phyloP scores from a whole-genome alignment of 2,113 vertebrate species.

The Empidonax traillii region DNA sequence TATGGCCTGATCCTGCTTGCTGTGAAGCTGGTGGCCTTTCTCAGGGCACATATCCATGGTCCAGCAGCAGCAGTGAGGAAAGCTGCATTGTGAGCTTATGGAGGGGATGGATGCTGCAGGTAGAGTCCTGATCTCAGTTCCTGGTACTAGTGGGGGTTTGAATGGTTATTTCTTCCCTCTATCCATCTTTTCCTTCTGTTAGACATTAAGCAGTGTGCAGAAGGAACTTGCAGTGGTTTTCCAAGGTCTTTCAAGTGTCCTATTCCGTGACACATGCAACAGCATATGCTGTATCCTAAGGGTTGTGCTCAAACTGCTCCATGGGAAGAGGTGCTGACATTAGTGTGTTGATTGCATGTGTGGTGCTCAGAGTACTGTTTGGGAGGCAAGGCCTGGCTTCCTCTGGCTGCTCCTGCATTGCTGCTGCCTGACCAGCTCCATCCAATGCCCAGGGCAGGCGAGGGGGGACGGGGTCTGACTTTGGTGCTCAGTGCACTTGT shows the following conservation, averaged over 20 bases:
- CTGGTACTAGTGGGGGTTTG: not conserved
- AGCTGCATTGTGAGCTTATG: not conserved
- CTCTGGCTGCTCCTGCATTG: not conserved
- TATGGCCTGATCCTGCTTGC: not conserved
- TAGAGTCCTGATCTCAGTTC: fast-evolving
- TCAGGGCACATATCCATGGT: not conserved
- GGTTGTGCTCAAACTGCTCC: not conserved
- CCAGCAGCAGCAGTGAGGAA: not conserved
- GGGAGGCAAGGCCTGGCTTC: not conserved
- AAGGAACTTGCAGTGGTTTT: not conserved
- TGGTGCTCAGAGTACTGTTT: not conserved
- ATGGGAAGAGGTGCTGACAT: not conserved
- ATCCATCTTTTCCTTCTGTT: not conserved
- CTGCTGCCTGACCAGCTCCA: not conserved
- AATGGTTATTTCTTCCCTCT: not conserved
- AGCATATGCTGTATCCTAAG: fast-evolving
- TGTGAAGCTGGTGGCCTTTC: not conserved
- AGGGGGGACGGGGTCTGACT: not conserved
- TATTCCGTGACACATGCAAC: not conserved
- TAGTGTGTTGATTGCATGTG: fast-evolving
- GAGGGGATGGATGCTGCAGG: not conserved
- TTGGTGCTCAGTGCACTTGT: not conserved
- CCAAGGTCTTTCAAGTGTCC: not conserved
- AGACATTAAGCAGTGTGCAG: not conserved
- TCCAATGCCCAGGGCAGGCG: not conserved